Evolutionary conservation across 2,113 vertebrate genomes (phyloP), one percentile per base, ranked within the genome.

Genomic region (Trichechus manatus): DNA sequence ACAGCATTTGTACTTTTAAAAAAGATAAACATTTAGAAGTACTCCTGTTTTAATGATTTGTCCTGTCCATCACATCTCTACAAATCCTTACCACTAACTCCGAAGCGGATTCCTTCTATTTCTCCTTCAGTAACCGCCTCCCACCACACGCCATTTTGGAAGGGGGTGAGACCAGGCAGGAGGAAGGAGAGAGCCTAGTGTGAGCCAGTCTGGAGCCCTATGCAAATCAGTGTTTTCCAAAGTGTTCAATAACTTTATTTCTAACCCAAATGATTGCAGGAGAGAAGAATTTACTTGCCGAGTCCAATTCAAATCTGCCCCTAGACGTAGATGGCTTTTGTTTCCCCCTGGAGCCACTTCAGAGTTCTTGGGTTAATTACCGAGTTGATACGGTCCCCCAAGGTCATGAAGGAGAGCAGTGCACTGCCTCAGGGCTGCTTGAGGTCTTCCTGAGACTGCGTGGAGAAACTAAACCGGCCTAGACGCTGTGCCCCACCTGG

Each of bases 401-500:
- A 70, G 80, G 88, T 39, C 36, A 20, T 0, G 9, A 23, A 20
- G 17, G 4, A 8, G 36, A 3, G 53, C 56, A 7, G 22, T 1
- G 50, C 42, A 22, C 79, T 6, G 33, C 44, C 79, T n/a, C 95
- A 3, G 15, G 0, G 3, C 15, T 3, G 29, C 56, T 3, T 5
- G 20, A 15, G 23, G 5, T 42, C n/a, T 56, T 68, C 15, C 56
- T 4, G 11, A n/a, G 27, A 29, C 86, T 10, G 36, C 53, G 5
- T 0, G 1, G 59, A n/a, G 78, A 66, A 50, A 17, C 25, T 14
- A 23, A 29, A 36, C 6, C 1, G 2, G 7, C 68, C 53, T 7
- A 1, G 66, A 19, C 2, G 0, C 29, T 1, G 50, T 11, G 85
- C 22, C 80, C 33, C 0, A 0, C 11, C 39, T 0, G 0, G 17